Evolutionary conservation across 2,888 invertebrate genomes (phyloP), one percentile per base, ranked within the genome.

Genomic region (Lithophane leautieri): DNA sequence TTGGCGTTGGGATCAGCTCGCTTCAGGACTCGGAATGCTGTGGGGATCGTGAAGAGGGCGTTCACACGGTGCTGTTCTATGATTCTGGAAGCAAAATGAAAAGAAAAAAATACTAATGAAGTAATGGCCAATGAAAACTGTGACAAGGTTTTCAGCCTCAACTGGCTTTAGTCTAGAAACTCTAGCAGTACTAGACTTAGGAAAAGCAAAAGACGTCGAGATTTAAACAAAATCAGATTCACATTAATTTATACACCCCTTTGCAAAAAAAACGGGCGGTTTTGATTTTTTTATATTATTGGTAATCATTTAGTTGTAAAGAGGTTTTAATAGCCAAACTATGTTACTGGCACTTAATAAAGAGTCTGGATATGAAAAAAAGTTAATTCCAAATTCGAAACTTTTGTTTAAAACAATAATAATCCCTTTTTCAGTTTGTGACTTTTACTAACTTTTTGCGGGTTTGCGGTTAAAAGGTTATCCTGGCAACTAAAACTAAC

Each of bases 1-100:
- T 97, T 97, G 1, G 97, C 97, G 52, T 98, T 97, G 0, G 98
- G 98, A 93, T 99, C 99, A 76, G 97, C 98, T 77, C 98, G 97
- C 89, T 98, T 97, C 75, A 99, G 97, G 6, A 98, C 98, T 70
- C 99, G 97, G 86, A 99, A 97, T 0, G 98, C 99, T 0, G 99
- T 99, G 0, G 99, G 99, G 22, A 99, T 98, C 1, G 98, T 98
- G 93, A 99, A 98, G 70, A 99, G 95, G 0, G 98, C 98, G 71
- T 98, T 98, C 0, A 99, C 98, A 86, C 98, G 97, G 92, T 99
- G 98, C 84, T 99, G 98, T 84, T 98, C 98, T 78, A 99, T 98
- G 66, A 99, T 98, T 88, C 99, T 98, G 74, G 25, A 68, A 70
- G 8, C 2, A 28, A 60, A 58, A 16, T 28, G 1, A 58, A 9